Evolutionary conservation across 23 tunicate species (phyloP), one percentile per base, ranked within the genome.

Genomic region (Halocynthia roretzi): DNA sequence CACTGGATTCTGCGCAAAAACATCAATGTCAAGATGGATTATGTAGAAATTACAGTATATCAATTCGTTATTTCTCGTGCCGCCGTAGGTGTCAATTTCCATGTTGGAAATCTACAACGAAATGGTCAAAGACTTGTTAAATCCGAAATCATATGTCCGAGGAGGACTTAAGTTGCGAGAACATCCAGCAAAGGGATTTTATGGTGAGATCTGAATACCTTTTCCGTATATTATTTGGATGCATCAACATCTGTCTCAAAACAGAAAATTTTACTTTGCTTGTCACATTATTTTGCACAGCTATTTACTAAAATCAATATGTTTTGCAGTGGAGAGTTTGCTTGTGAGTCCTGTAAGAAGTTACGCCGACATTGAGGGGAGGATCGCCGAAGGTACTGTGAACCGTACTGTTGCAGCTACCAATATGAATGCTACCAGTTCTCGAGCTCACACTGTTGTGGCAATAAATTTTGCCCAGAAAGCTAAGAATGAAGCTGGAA

Each of bases 61-160:
- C 44, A 1, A 31, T 0, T 31, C 44, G 44, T 1, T 31, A 31
- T 31, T 31, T 31, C 4, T 31, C 44, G 44, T 31, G 44, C 4
- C 4, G 44, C 1, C 61, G 9, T 56, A 92, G 98, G 98, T 92
- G 8, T 82, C 92, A 11, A 77, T 92, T 6, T 92, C 98, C 1
- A 92, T 92, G 98, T 58, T 86, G 55, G 92, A 92, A 74, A 92
- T 92, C 54, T 92, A 92, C 82, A 86, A 92, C 76, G 98, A 92
- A 82, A 78, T 80, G 7, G 92, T 92, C 10, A 92, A 86, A 67
- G 98, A 92, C 68, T 54, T 92, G 0, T 83, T 92, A 11, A 92
- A 82, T 75, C 72, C 78, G 8, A 6, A 70, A 21, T 86, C 98
- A 22, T 82, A 78, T 52, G 83, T 79, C 64, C 86, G 82, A 73